A percentile compares a stretch with the other conserved stretches of the same genome.
phyloP scores from a whole-genome alignment of 2,888 invertebrate species.

The Mesoligia furuncula region DNA sequence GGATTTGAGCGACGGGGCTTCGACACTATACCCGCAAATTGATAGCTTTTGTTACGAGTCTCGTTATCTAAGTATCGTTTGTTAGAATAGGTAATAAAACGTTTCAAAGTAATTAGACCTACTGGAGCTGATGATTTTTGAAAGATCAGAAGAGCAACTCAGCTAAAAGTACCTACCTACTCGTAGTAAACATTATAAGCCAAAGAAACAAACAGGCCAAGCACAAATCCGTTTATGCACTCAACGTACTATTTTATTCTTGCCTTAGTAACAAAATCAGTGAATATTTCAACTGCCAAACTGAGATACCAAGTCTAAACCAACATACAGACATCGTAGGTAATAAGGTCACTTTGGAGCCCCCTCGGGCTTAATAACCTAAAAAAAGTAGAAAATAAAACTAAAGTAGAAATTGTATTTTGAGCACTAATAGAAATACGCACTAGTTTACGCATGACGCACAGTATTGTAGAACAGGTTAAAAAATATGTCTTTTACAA shows the following conservation, averaged over 20 bases:
- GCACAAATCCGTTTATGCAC: neutral
- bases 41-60: constrained; percentile 3
- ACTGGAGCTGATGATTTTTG: neutral
- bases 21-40: neutral
- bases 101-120: neutral
- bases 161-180: neutral
- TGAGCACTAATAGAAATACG: constrained; percentile 3
- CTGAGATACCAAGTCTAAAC: neutral
- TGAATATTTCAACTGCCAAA: neutral
- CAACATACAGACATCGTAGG: constrained; percentile 11
- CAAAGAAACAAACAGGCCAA: neutral
- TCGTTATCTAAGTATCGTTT: neutral
- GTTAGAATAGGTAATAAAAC: neutral
- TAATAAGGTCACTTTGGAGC: constrained; percentile 1
- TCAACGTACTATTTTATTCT: neutral
- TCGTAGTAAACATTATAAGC: neutral
- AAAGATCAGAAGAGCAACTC: neutral
- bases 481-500: constrained; percentile 13
- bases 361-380: neutral
- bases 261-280: neutral
- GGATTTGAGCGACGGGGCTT: neutral
- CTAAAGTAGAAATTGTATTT: constrained; percentile 12
- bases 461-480: constrained; percentile 12
- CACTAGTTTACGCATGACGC: constrained; percentile 10
- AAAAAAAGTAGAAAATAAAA: no score